Evolutionary conservation across 2,113 vertebrate species (phyloP), one percentile per base, ranked within the genome.

Genomic region (Blennius ocellaris): DNA sequence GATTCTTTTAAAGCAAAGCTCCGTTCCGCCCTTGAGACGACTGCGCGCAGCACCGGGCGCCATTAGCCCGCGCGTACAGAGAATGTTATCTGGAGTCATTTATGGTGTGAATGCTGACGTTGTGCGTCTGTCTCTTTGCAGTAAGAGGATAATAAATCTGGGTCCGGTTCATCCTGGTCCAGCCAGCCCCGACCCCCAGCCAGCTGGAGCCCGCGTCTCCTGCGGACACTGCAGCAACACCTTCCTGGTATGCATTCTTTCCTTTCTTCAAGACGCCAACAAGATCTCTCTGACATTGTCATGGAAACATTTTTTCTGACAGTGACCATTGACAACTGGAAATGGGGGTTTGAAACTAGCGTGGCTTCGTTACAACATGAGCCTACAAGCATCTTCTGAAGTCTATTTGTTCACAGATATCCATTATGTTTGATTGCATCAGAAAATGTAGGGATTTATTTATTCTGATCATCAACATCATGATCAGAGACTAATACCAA

Each of bases 201-300:
- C 96, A 1, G 85, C 93, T 1, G 96, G 96, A 68, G 96, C 95
- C 66, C 87, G 96, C 2, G 96, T 97, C 86, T 96, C 94, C 85
- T 97, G 96, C 73, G 96, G 96, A 83, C 96, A 97, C 87, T 97
- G 96, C 95, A 96, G 94, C 87, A 97, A 96, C 90, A 97, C 95
- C 52, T 97, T 97, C 86, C 90, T 97, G 96, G 88, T 89, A 87
- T 21, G 3, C 59, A 44, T 15, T 47, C 14, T 3, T 38, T 44
- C 43, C 50, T 11, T 8, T 8, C 30, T 45, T 47, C 6, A 41
- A 40, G 5, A 11, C 21, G 21, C 21, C 21, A 2, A 30, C 21
- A 30, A 30, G 21, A 30, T 30, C 21, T 30, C 21, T 30, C 21
- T 30, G 21, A 30, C 21, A 4, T 30, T 30, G n/a, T n/a, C n/a